Conservation (phyloP, 2,888 invertebrate species). For the Desoria tigrina region DNA sequence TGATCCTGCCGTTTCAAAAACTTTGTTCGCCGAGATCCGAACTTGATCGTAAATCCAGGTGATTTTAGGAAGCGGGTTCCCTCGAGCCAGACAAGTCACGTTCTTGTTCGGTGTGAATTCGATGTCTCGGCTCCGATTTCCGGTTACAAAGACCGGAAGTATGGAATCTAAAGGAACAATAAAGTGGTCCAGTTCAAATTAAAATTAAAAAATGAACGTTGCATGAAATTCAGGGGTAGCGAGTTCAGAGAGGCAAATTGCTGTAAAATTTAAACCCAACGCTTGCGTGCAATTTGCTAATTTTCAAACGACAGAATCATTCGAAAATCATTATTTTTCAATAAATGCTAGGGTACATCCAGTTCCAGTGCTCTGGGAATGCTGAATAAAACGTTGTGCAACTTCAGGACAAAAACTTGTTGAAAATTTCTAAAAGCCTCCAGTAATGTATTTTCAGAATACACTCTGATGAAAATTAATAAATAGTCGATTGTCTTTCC, state of each 20-base stretch:
- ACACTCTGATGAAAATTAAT: too few species aligned
- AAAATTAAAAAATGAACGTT: not conserved
- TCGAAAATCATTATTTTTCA: too few species aligned
- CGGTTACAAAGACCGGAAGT: conserved; percentile 13
- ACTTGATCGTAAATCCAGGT: conserved; percentile 16
- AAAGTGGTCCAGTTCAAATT: too few species aligned
- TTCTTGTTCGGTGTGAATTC: conserved; percentile 8
- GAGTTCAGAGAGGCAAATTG: not conserved
- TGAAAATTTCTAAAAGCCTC: too few species aligned
- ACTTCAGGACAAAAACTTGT: too few species aligned
- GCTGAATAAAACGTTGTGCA: too few species aligned
- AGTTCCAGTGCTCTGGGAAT: too few species aligned
- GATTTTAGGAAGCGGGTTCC: conserved; percentile 10
- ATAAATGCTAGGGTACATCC: too few species aligned
- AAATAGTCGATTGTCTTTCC: too few species aligned
- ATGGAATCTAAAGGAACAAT: conserved; percentile 2
- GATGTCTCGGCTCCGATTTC: conserved; percentile 5
- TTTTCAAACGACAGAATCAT: too few species aligned
- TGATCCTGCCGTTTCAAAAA: conserved; percentile 1
- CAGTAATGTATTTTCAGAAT: too few species aligned
- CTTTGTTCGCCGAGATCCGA: not conserved
- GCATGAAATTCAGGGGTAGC: not conserved
- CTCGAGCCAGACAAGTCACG: conserved; percentile 16
- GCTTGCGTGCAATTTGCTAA: not conserved
- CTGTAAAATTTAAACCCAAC: not conserved